Base-by-base conservation (phyloP, 2,113 vertebrate species). In the Carassius gibelio region DNA sequence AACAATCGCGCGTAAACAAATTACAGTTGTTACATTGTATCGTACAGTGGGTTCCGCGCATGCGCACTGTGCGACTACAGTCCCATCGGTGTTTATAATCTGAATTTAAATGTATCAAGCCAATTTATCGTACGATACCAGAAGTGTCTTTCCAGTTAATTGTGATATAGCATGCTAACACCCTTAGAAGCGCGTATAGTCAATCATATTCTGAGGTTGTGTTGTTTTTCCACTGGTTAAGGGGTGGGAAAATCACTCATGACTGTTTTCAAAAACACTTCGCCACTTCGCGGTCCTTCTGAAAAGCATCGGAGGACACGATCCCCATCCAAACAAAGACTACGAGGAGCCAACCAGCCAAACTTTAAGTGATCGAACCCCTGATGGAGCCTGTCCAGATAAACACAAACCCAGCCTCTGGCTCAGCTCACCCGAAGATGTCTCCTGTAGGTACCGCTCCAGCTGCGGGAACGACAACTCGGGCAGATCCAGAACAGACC, bases 391-490 rank as follows among this genome's bases (percentile, higher is more conserved):
- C 36, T 7, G 21, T 64, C n/a, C 23, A 50, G 8, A 34, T 34
- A 68, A 81, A 68, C 62, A 66, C 38, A 66, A 68, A 34, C 62
- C 61, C 36, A 23, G 57, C 10, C 55, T 59, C 5, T 2, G 36
- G 19, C 34, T 1, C 9, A 84, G 86, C 95, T 94, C 93, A 97
- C 97, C 96, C 95, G 94, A 89, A 92, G 95, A 90, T 75, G 94
- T 96, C 84, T 96, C 95, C 88, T 96, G 97, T 87, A 99, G 94
- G 93, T 96, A 98, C 26, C 95, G 89, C 92, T 98, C 97, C 95
- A 99, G 96, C 93, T 98, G 96, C 13, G 96, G 95, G 91, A 97
- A 97, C 9, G 96, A 96, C 92, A 98, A 89, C 90, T 97, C 96
- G 38, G 97, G 97, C 42, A 99, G 94, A 75, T 98, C 97, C 89